Conservation (phyloP, 1,140 invertebrate species). For the Micrasema minimum region DNA sequence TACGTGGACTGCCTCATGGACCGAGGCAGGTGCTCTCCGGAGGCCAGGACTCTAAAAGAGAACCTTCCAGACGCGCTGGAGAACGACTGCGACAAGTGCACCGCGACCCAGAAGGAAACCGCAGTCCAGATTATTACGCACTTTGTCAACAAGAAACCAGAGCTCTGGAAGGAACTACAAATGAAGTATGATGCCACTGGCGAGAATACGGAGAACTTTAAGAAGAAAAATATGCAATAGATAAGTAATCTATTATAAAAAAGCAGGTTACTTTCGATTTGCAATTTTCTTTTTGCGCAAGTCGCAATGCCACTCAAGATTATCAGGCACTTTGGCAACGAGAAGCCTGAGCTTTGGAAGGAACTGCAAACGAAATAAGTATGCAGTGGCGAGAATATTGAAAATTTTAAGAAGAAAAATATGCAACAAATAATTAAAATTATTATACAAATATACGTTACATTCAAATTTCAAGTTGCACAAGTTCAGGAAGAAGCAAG, state of each 20-base stretch:
- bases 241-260: no score
- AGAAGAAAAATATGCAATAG: no score
- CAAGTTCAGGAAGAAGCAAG: no score
- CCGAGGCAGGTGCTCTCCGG: conserved; percentile 75
- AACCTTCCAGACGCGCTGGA: conserved; percentile 74
- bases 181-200: conserved; percentile 75
- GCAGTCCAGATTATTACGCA: conserved; percentile 65
- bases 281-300: no score
- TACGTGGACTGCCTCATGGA: conserved; percentile 80
- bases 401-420: no score
- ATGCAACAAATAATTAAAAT: no score
- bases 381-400: conserved; percentile 70
- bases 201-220: no score
- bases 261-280: no score
- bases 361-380: conserved; percentile 72
- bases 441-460: no score
- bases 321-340: conserved; percentile 68
- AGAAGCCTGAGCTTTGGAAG: conserved; percentile 72
- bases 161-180: conserved; percentile 70
- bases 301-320: conserved; percentile 64
- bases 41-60: conserved; percentile 77
- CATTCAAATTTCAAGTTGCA: no score
- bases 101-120: conserved; percentile 69
- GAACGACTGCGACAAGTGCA: conserved; percentile 75
- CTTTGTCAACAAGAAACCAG: conserved; percentile 71